phyloP scores from a whole-genome alignment of 2,797 vertebrate genomes.

The Limosa lapponica region DNA sequence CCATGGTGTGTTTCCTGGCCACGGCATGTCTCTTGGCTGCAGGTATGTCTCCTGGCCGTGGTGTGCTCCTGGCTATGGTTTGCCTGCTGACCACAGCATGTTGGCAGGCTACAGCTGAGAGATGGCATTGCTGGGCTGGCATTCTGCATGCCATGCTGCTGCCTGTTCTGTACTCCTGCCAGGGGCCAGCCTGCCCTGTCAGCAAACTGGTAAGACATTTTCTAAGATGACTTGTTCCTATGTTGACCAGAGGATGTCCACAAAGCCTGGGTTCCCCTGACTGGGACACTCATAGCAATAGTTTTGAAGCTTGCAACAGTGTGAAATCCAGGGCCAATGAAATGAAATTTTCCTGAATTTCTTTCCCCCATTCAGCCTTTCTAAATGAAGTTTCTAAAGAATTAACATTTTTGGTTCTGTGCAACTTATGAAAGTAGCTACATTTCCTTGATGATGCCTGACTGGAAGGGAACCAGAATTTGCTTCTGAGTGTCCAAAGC shows the following conservation, averaged over 20 bases:
- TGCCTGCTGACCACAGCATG: background rate
- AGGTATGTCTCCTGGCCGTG: no score
- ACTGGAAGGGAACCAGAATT: background rate
- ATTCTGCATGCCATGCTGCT: background rate
- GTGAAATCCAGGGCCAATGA: background rate
- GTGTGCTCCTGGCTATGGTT: background rate
- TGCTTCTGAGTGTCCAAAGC: background rate
- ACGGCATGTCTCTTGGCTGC: background rate
- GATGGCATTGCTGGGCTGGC: background rate
- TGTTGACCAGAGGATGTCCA: background rate
- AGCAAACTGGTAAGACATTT: background rate
- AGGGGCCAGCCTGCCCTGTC: background rate
- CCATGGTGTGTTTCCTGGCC: background rate
- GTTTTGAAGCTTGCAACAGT: fast-evolving
- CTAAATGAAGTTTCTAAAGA: background rate
- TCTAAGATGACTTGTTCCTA: background rate
- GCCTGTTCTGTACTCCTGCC: background rate
- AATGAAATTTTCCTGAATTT: background rate
- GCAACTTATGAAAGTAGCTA: background rate
- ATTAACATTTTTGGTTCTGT: background rate
- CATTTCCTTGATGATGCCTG: background rate
- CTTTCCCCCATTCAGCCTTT: background rate
- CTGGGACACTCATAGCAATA: no score
- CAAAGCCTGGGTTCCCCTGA: background rate
- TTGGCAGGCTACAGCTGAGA: fast-evolving